Base-by-base conservation (phyloP, 2,113 vertebrate genomes). In the Scalopus aquaticus region DNA sequence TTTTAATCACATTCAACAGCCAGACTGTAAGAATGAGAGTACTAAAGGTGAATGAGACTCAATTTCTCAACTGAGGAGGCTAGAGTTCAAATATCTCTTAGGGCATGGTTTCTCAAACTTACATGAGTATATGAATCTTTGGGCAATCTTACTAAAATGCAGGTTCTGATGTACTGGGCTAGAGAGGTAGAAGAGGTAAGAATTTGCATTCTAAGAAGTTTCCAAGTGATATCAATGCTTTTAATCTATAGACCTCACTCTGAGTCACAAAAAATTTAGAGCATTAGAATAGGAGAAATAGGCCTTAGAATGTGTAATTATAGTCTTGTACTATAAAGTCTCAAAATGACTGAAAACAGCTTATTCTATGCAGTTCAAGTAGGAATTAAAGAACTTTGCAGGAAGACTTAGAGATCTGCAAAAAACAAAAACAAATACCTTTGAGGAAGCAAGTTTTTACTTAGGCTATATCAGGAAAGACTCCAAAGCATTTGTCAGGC, bases 341-440 rank as follows among this genome's bases (percentile, higher is more conserved):
- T 54, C 37, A 87, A 42, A 72, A 65, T 60, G 39, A 90, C 32
- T 88, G 28, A 39, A 88, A 87, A 81, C 17, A 54, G 58, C 35
- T 88, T 90, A 69, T 35, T 17, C 17, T 42, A 17, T 69, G 3
- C 11, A 69, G 6, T 58, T 46, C 12, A 60, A 65, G 8, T 74
- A 74, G 11, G 32, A 90, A 90, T 90, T 88, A 77, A 82, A 94
- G 35, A 90, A 84, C 4, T 83, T 39, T 90, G 90, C 13, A 70
- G 28, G 32, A 95, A 87, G 46, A 72, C 15, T 86, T 87, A 81
- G 1, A 82, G 12, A 80, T 65, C 9, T 80, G 16, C 15, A 30
- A 60, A 49, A 46, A 62, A 37, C 3, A 46, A 86, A 67, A 49
- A 16, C 49, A 77, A 39, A 60, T 44, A 16, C 3, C 15, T 83